Base-by-base conservation (phyloP, 2,888 invertebrate species). In the Panzeria rudis region DNA sequence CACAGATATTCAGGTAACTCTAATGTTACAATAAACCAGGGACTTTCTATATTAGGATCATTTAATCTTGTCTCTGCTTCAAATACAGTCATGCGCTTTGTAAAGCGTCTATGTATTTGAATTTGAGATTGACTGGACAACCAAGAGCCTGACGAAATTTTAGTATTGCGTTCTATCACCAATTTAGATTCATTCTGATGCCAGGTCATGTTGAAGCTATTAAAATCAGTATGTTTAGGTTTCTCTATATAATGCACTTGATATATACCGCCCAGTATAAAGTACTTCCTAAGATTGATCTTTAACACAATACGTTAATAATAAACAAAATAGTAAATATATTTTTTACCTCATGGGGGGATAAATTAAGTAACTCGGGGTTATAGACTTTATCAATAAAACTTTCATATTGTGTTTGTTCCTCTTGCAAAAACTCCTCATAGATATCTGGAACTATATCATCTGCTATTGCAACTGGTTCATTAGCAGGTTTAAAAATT, bases 181-280 rank as follows among this genome's bases (percentile, higher is more conserved):
- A 91, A 25, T 3, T 88, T 44, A 0, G 87, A 86, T 0, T 87
- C 78, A 52, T 89, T 86, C 20, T 88, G 84, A 62, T 91, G 91
- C 87, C 90, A 88, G 0, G 89, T 87, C 52, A 91, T 87, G 47
- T 89, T 92, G 7, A 90, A 88, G 17, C 83, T 86, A 20, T 89
- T 80, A 20, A 88, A 89, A n/a, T 89, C 85, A 1, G 81, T 86
- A 44, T 88, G 88, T 0, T 41, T 17, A 1, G 90, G 90, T 8
- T 90, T 90, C 0, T 86, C 86, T 1, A 92, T 88, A 75, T 89
- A 89, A 64, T 89, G 80, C 0, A 92, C 66, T n/a, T 90, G 89
- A 87, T 92, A 92, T 0, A 92, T 61, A 0, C 92, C 92, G 3
- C 92, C 92, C 38, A 91, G 78, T 32, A 92, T 87, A 0, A 89